These are phyloP conservation scores for Cremastinae sp. DNA, from an alignment of 2,888 invertebrate genomes.

Conservation along the genomic window DNA sequence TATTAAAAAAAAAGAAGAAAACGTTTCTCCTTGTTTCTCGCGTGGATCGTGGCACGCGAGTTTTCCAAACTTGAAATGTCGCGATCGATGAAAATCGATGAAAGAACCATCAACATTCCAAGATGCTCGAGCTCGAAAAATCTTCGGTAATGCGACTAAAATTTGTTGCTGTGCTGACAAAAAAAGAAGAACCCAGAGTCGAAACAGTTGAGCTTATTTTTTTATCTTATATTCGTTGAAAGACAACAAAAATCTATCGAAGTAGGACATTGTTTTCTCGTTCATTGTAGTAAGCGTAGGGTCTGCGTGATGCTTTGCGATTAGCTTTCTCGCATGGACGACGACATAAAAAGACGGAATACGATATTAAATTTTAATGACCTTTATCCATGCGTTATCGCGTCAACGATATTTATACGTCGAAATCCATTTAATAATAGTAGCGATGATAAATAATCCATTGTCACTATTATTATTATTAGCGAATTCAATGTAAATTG, in stretches of 20 bases:
- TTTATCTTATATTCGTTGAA: constrained; percentile 53
- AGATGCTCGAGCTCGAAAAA: neutral
- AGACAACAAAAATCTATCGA: constrained; percentile 2
- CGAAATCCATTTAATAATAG: constrained; percentile 22
- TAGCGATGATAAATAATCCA: neutral
- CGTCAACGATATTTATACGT: constrained; percentile 43
- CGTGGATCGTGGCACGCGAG: constrained; percentile 19
- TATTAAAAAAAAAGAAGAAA: too few species aligned
- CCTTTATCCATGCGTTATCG: constrained; percentile 34
- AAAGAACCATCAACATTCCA: neutral
- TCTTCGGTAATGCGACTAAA: neutral
- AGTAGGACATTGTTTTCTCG: constrained; percentile 36
- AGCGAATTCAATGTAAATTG: neutral
- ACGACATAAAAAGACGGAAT: neutral
- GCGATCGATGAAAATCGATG: neutral
- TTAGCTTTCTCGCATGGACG: constrained; percentile 14
- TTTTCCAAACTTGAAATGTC: neutral
- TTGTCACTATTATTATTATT: constrained; percentile 5
- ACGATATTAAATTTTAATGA: neutral
- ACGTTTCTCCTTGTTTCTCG: constrained; percentile 8
- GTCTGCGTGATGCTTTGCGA: constrained; percentile 26
- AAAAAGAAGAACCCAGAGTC: neutral
- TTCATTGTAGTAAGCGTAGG: constrained; percentile 26
- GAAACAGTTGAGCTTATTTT: constrained; percentile 62
- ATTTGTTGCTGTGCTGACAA: constrained; percentile 6